A percentile compares a stretch with the other conserved stretches of the same genome.
Conservation (phyloP, 2,113 vertebrate species). For the Mugil cephalus region DNA sequence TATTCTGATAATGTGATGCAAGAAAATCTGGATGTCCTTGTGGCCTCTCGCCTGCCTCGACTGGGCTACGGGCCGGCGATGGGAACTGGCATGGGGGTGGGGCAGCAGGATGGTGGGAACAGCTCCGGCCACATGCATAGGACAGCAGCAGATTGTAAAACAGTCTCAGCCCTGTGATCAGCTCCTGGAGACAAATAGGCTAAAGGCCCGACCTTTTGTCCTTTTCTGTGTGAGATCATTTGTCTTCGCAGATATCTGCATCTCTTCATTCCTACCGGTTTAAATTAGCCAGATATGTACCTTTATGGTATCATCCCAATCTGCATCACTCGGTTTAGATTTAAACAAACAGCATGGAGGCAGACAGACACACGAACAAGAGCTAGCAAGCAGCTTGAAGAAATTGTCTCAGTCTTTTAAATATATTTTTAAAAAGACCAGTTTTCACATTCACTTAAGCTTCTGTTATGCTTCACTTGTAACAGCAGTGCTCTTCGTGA, state of each 20-base stretch:
- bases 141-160: slow-evolving; percentile 69
- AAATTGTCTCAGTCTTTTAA: not conserved
- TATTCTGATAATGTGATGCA: slow-evolving; percentile 14
- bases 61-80: slow-evolving; percentile 43
- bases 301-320: not conserved
- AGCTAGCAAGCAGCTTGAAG: not conserved
- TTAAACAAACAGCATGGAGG: not conserved
- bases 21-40: slow-evolving; percentile 33
- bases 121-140: slow-evolving; percentile 71
- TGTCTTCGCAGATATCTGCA: slow-evolving; percentile 14
- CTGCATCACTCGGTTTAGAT: not conserved
- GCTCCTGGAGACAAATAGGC: slow-evolving; percentile 46
- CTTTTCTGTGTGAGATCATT: slow-evolving; percentile 15
- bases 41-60: slow-evolving; percentile 47
- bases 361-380: not conserved
- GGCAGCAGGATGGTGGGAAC: slow-evolving; percentile 45
- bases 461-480: not conserved
- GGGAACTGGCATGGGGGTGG: slow-evolving; percentile 55
- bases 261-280: not conserved
- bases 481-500: slow-evolving; percentile 5
- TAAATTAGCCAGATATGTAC: not conserved
- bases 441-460: slow-evolving; percentile 3
- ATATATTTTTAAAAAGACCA: not conserved
- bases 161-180: slow-evolving; percentile 24
- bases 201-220: slow-evolving; percentile 39